Percentiles rank a stretch among this genome's conserved stretches.
phyloP scores from a whole-genome alignment of 2,113 vertebrate species.

The Myotis brandtii region DNA sequence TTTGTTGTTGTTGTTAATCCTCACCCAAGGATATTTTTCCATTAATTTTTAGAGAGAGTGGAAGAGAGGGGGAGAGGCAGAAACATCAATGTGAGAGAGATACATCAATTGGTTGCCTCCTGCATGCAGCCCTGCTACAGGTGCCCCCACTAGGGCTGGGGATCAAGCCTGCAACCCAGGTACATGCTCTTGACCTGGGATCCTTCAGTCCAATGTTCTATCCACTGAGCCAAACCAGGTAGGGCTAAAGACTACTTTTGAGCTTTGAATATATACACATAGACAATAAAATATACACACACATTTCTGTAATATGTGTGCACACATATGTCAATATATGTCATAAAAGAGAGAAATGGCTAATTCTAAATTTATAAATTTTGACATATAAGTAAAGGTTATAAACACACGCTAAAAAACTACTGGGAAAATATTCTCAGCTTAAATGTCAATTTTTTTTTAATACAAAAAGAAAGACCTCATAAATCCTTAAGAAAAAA shows the following conservation, averaged over 20 bases:
- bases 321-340: not conserved
- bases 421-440: not conserved
- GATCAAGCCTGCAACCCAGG: no score
- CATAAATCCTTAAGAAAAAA: not conserved
- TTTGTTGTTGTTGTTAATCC: no score
- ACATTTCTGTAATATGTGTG: not conserved
- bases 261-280: not conserved
- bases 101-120: no score
- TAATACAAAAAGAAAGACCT: not conserved
- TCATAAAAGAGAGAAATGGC: not conserved
- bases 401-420: not conserved
- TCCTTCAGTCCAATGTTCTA: no score
- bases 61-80: no score
- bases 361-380: not conserved
- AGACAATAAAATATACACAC: not conserved
- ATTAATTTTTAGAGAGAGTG: no score
- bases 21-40: no score
- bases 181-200: no score
- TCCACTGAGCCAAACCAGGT: no score
- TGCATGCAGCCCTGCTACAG: no score
- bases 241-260: not conserved
- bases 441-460: slow-evolving; percentile 49
- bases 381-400: not conserved
- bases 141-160: no score
- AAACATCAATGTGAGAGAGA: no score